Conservation (phyloP, 1,140 invertebrate species). For the Zaprionus kolodkinae region DNA sequence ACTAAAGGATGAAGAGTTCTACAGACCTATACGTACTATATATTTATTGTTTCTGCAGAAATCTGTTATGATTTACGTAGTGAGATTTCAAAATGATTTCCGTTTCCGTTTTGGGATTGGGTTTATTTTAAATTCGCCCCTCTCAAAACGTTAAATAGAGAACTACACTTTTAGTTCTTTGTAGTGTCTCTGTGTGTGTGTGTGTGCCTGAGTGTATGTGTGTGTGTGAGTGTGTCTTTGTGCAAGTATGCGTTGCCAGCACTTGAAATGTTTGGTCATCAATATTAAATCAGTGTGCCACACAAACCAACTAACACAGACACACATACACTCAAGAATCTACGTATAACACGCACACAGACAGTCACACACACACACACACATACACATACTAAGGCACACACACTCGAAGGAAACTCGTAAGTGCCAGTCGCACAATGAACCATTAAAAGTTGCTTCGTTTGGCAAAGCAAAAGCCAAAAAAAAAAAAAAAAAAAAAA, state of each 20-base stretch:
- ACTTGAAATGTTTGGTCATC: conserved; percentile 80
- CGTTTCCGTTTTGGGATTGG: background rate
- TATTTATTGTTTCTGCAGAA: background rate
- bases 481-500: conserved; percentile 30
- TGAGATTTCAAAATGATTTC: background rate
- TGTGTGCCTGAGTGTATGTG: conserved; percentile 13
- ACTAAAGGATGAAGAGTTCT: too few relatives aligned
- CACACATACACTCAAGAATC: conserved; percentile 17
- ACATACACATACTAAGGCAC: background rate
- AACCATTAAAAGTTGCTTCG: conserved; percentile 79
- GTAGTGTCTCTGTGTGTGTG: background rate
- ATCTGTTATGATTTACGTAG: background rate
- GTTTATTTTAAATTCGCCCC: conserved; percentile 5
- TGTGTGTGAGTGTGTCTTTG: conserved; percentile 8
- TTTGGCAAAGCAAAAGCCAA: conserved; percentile 51
- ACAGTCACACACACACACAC: background rate
- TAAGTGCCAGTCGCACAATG: conserved; percentile 70
- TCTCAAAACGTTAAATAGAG: conserved; percentile 30
- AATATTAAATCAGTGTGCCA: conserved; percentile 76
- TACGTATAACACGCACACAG: background rate
- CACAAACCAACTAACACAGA: conserved; percentile 50
- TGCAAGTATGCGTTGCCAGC: conserved; percentile 50
- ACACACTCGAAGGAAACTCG: conserved; percentile 38
- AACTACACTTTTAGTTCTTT: conserved; percentile 30
- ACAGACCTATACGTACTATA: too few relatives aligned